phyloP scores from a whole-genome alignment of 2,113 vertebrate species.

The Pholis gunnellus region DNA sequence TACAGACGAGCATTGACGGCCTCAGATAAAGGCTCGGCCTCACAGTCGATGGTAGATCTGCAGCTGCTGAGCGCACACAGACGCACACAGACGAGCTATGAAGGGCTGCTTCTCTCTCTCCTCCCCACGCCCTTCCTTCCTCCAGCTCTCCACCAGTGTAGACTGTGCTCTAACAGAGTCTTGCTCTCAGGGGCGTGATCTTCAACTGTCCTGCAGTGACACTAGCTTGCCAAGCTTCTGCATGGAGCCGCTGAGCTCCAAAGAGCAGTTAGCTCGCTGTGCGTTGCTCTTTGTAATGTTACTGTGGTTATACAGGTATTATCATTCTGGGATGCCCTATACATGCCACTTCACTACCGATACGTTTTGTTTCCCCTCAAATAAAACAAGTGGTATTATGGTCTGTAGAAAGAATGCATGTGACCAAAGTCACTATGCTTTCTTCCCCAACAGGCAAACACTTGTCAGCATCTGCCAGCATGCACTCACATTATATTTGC shows the following conservation, averaged over 20 bases:
- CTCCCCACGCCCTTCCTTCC: conserved; percentile 35
- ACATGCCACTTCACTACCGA: not conserved
- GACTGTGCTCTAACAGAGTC: not conserved
- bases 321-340: not conserved
- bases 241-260: not conserved
- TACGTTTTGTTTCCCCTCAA: not conserved
- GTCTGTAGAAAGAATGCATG: not conserved
- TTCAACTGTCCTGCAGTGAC: not conserved
- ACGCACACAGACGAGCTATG: conserved; percentile 17
- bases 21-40: conserved; percentile 6
- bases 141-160: conserved; percentile 5
- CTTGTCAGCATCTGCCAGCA: not conserved
- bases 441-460: not conserved
- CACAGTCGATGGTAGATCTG: not conserved
- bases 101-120: conserved; percentile 27
- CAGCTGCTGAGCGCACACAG: conserved; percentile 44
- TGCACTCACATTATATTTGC: not conserved
- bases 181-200: conserved; percentile 3
- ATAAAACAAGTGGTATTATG: not conserved
- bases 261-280: not conserved
- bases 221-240: not conserved
- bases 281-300: not conserved
- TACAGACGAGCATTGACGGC: conserved; percentile 31
- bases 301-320: not conserved
- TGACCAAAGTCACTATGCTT: not conserved